Evolutionary conservation across 2,797 vertebrate species (phyloP).

Genomic region (Carapus acus): DNA sequence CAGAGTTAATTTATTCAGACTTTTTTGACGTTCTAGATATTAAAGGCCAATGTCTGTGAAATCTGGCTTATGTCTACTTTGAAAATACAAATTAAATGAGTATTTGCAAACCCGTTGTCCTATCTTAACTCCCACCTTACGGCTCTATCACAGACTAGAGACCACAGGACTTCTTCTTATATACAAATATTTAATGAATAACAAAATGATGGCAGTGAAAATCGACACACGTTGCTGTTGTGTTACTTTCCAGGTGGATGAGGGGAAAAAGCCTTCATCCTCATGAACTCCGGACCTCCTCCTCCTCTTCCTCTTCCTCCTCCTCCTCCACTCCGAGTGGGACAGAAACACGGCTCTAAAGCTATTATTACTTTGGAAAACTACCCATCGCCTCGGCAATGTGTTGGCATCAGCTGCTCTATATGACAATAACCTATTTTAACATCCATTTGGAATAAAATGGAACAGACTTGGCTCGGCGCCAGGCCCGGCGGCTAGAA

Average conservation of each 20-base stretch:
- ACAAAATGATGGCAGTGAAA: conserved; percentile 90
- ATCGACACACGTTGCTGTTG: conserved; percentile 69
- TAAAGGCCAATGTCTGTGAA: neutral
- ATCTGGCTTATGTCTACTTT: conserved; percentile 5
- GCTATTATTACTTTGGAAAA: conserved; percentile 64
- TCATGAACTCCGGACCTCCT: conserved; percentile 56
- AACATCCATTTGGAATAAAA: conserved; percentile 53
- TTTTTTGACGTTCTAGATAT: no score
- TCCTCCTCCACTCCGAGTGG: conserved; percentile 50
- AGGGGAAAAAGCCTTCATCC: conserved; percentile 71
- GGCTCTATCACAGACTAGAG: conserved; percentile 21
- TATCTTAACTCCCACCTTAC: no score
- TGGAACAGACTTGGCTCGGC: conserved; percentile 38
- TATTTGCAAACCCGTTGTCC: no score
- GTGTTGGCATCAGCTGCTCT: conserved; percentile 41
- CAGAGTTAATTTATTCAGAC: no score
- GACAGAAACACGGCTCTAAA: conserved; percentile 60
- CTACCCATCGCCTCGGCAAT: conserved; percentile 50
- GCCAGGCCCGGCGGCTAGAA: conserved; percentile 34
- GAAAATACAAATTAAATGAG: no score
- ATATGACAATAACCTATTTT: conserved; percentile 52
- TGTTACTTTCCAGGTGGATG: conserved; percentile 45
- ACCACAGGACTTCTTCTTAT: conserved; percentile 65
- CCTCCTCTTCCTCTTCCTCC: conserved; percentile 55
- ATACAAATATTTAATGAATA: conserved; percentile 95